These are phyloP conservation scores for Crematogaster levior DNA, from an alignment of 2,888 invertebrate genomes.

Conservation along the genomic window DNA sequence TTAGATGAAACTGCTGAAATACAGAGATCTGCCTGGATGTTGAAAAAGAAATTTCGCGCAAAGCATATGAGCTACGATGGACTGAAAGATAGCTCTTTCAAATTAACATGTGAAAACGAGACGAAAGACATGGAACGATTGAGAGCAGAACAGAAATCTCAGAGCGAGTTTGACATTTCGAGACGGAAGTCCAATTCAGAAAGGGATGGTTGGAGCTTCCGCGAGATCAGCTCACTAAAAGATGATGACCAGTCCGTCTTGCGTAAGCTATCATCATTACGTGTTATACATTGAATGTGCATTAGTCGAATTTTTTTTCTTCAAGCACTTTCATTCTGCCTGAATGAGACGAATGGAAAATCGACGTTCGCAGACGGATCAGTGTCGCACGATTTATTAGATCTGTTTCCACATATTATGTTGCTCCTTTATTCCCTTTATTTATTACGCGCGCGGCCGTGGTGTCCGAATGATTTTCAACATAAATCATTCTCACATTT, in stretches of 20 bases:
- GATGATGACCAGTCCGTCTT: conserved; percentile 64
- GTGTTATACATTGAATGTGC: conserved; percentile 50
- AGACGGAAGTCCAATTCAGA: conserved; percentile 75
- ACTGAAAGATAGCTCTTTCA: not conserved
- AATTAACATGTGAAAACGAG: not conserved
- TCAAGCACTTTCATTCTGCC: conserved; percentile 20
- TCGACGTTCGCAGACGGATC: conserved; percentile 16
- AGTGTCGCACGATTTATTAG: conserved; percentile 36
- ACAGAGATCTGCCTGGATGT: not conserved
- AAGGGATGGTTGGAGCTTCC: conserved; percentile 76
- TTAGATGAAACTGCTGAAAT: not conserved
- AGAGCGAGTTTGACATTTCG: conserved; percentile 80
- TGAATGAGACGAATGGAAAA: not conserved
- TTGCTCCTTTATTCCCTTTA: not conserved
- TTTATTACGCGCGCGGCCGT: not conserved
- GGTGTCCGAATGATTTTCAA: not conserved
- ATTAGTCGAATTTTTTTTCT: conserved; percentile 54
- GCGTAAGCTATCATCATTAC: conserved; percentile 79
- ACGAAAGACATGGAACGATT: not conserved
- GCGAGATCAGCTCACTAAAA: conserved; percentile 77
- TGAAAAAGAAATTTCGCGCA: conserved; percentile 9
- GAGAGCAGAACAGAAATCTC: conserved; percentile 56
- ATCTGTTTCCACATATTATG: not conserved
- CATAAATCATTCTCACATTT: not conserved
- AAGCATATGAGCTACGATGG: not conserved